These are phyloP conservation scores for Ammodytes marinus DNA, from an alignment of 2,113 vertebrate genomes.

Conservation along the genomic window DNA sequence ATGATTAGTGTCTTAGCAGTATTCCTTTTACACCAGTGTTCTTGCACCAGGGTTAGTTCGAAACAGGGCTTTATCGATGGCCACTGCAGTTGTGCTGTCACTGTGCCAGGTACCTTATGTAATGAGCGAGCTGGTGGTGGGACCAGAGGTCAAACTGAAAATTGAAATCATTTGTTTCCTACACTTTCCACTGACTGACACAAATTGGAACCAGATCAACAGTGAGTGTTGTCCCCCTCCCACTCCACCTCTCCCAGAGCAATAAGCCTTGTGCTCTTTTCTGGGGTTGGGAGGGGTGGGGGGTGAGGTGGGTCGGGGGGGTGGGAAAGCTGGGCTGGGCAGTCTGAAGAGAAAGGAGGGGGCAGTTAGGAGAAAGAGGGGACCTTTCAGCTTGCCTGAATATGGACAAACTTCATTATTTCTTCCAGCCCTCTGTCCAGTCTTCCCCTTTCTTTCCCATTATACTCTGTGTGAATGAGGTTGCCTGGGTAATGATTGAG, in stretches of 20 bases:
- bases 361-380: slow-evolving; percentile 78
- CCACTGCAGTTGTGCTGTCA: slow-evolving; percentile 44
- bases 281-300: slow-evolving; percentile 50
- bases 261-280: slow-evolving; percentile 76
- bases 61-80: slow-evolving; percentile 46
- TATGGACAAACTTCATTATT: slow-evolving; percentile 91
- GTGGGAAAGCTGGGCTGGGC: slow-evolving; percentile 73
- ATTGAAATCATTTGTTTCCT: slow-evolving; percentile 80
- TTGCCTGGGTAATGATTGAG: slow-evolving; percentile 86
- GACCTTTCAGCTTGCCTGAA: slow-evolving; percentile 87
- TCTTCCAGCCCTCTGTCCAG: slow-evolving; percentile 84
- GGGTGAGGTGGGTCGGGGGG: slow-evolving; percentile 71
- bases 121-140: slow-evolving; percentile 54
- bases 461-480: slow-evolving; percentile 87
- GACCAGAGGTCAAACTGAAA: slow-evolving; percentile 72
- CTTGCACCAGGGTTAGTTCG: slow-evolving; percentile 38
- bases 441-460: slow-evolving; percentile 86
- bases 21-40: slow-evolving; percentile 24
- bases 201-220: slow-evolving; percentile 85
- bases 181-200: slow-evolving; percentile 77
- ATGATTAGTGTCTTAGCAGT: slow-evolving; percentile 65
- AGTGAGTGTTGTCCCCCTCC: slow-evolving; percentile 54
- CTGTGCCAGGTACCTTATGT: slow-evolving; percentile 64
- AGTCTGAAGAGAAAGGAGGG: slow-evolving; percentile 67
- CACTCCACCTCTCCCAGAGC: slow-evolving; percentile 64